Evolutionary conservation across 2,797 vertebrate genomes (phyloP).

Genomic region (Anguilla pacifica): DNA sequence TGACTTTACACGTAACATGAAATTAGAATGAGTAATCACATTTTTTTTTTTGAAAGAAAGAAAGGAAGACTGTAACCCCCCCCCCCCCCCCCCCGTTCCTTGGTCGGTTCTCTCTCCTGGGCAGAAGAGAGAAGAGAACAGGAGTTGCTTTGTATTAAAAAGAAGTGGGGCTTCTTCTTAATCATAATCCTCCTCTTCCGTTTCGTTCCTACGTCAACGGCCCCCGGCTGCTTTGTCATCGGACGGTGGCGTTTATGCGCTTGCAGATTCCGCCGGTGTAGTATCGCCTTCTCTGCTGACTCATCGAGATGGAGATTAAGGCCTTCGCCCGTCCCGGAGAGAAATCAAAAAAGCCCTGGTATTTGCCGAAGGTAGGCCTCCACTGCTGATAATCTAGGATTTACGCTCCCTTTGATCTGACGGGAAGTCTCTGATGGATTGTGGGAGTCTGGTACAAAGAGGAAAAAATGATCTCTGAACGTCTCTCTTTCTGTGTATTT

Average conservation of each 20-base stretch:
- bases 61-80: not conserved
- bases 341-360: conserved; percentile 57
- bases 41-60: not conserved
- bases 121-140: not conserved
- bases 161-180: not conserved
- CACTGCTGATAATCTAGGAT: conserved; percentile 55
- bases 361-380: conserved; percentile 65
- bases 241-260: conserved; percentile 56
- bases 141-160: not conserved
- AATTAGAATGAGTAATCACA: not conserved
- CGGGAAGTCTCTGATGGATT: conserved; percentile 47
- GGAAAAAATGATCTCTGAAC: not conserved
- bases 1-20: not conserved
- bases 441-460: conserved; percentile 51
- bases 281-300: conserved; percentile 64
- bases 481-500: conserved; percentile 2
- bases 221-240: conserved; percentile 55
- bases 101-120: not conserved
- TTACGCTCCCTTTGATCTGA: conserved; percentile 46
- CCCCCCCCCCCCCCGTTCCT: no score
- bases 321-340: conserved; percentile 46
- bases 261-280: conserved; percentile 37
- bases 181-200: not conserved
- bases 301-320: conserved; percentile 71
- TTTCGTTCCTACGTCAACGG: not conserved